These are phyloP conservation scores for Harpagoxenus sublaevis DNA, from an alignment of 2,888 invertebrate genomes.

Conservation along the genomic window DNA sequence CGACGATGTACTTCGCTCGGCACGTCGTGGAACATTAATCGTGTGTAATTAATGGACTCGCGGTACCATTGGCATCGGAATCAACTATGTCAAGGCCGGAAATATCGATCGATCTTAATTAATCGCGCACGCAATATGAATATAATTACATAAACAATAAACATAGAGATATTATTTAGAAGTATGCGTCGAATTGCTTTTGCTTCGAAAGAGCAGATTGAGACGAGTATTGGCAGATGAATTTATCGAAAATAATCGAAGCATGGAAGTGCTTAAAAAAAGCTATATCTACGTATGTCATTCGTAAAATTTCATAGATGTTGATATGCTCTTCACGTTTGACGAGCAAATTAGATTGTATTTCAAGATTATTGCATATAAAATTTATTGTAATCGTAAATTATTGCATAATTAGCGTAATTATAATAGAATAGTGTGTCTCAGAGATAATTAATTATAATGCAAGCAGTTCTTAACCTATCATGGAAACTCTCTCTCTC, in stretches of 20 bases:
- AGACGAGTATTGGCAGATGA: neutral
- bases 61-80: neutral
- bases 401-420: neutral
- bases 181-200: neutral
- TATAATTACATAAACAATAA: neutral
- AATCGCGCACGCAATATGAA: neutral
- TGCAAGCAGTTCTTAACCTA: neutral
- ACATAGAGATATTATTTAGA: neutral
- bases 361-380: neutral
- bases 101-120: conserved; percentile 44
- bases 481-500: neutral
- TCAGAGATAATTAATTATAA: neutral
- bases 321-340: neutral
- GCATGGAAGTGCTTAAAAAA: neutral
- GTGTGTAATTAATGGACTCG: conserved; percentile 36
- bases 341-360: neutral
- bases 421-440: neutral
- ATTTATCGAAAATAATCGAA: conserved; percentile 22
- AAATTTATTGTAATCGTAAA: neutral
- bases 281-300: too few relatives aligned
- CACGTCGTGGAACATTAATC: conserved; percentile 40
- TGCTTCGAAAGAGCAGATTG: neutral
- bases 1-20: conserved; percentile 40
- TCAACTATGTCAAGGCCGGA: conserved; percentile 34
- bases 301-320: neutral